Percentiles rank a stretch among this genome's conserved stretches.
Conservation (phyloP, 2,113 vertebrate genomes). For the Speoplatyrhinus poulsoni region DNA sequence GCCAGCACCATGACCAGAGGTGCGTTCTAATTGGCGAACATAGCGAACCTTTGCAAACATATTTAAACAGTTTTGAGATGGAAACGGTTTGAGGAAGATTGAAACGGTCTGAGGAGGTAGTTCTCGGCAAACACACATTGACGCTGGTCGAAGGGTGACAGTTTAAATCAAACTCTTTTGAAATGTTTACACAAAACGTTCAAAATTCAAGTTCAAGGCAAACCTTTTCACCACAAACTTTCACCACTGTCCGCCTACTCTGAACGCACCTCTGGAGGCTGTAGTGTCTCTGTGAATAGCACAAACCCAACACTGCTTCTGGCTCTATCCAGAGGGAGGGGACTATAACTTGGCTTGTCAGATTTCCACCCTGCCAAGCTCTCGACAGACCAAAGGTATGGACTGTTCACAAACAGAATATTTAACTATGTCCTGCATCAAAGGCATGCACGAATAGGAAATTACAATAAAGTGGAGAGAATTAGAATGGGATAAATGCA, state of each 20-base stretch:
- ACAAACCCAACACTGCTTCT: constrained; percentile 49
- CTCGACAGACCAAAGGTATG: constrained; percentile 76
- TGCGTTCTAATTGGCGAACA: too few relatives aligned
- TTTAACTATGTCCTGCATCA: constrained; percentile 73
- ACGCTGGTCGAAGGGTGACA: too few relatives aligned
- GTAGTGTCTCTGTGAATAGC: constrained; percentile 64
- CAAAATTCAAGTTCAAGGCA: too few relatives aligned
- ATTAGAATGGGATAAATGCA: constrained; percentile 65
- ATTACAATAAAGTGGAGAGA: constrained; percentile 68
- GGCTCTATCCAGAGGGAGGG: constrained; percentile 69
- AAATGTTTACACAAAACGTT: too few relatives aligned
- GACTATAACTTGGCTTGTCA: constrained; percentile 69
- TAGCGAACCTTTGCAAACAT: too few relatives aligned
- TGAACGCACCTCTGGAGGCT: constrained; percentile 39
- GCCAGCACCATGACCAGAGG: background rate
- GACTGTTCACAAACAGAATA: constrained; percentile 76
- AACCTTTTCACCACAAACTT: background rate
- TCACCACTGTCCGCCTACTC: too few relatives aligned
- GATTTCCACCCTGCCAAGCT: constrained; percentile 67
- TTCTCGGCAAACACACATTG: too few relatives aligned
- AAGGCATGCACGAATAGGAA: constrained; percentile 73
- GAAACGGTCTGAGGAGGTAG: too few relatives aligned
- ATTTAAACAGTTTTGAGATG: too few relatives aligned
- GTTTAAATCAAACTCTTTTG: too few relatives aligned
- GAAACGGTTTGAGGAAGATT: too few relatives aligned